These are phyloP conservation scores for Bettongia penicillata DNA, from an alignment of 2,113 vertebrate species.

Conservation along the genomic window DNA sequence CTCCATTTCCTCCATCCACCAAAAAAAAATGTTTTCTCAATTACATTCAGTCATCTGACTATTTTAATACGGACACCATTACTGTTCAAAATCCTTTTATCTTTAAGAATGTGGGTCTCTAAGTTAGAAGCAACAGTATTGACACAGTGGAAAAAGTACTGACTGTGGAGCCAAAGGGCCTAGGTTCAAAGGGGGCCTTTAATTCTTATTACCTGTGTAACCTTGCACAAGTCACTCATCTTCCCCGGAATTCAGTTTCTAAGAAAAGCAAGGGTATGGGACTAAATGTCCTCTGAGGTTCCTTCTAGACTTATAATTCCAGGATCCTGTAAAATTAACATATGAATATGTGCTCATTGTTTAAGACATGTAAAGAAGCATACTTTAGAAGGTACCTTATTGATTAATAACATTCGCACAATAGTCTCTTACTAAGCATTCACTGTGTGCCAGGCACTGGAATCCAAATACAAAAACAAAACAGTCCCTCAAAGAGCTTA, in stretches of 20 bases:
- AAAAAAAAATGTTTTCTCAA: not conserved
- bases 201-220: not conserved
- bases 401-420: not conserved
- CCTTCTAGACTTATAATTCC: not conserved
- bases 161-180: not conserved
- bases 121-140: not conserved
- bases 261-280: not conserved
- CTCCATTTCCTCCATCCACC: not conserved
- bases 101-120: not conserved
- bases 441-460: not conserved
- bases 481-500: not conserved
- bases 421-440: not conserved
- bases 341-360: not conserved
- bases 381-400: not conserved
- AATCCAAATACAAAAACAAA: not conserved
- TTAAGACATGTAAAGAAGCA: not conserved
- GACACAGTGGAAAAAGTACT: not conserved
- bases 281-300: not conserved
- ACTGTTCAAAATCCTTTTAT: slow-evolving; percentile 23
- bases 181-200: not conserved
- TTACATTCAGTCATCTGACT: not conserved
- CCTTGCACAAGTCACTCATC: not conserved
- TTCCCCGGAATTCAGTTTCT: not conserved
- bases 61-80: not conserved
- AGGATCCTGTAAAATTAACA: not conserved